A percentile compares a stretch with the other conserved stretches of the same genome.
These are phyloP conservation scores for Mus pahari DNA, from an alignment of 2,113 vertebrate genomes.

Conservation along the genomic window DNA sequence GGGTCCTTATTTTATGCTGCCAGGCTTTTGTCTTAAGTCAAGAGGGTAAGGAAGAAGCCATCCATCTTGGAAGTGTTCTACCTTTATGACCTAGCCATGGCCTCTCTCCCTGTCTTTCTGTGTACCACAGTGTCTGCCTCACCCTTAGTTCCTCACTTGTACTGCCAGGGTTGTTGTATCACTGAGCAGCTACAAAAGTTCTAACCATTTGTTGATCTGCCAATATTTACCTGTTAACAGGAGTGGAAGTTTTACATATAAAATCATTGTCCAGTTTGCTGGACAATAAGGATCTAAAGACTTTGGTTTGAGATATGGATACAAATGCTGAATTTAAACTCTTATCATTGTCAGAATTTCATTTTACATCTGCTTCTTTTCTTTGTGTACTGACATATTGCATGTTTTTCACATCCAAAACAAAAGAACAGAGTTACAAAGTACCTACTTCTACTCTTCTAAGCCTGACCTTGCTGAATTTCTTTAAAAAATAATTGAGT, in stretches of 20 bases:
- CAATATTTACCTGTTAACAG: not conserved
- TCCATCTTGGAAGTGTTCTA: not conserved
- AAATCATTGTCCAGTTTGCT: not conserved
- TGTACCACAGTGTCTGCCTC: not conserved
- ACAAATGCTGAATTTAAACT: not conserved
- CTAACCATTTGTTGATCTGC: not conserved
- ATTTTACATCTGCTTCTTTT: not conserved
- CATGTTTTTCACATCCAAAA: not conserved
- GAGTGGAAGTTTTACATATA: not conserved
- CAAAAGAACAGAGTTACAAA: not conserved
- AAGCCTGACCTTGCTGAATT: not conserved
- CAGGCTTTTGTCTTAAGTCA: not conserved
- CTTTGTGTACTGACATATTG: not conserved
- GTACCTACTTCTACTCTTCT: not conserved
- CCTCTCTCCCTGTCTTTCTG: not conserved
- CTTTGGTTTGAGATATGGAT: not conserved
- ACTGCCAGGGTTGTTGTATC: not conserved
- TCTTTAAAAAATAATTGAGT: not conserved
- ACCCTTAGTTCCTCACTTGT: not conserved
- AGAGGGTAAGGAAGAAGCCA: not conserved
- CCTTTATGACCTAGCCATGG: not conserved
- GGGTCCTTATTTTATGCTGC: not conserved
- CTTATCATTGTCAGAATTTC: not conserved
- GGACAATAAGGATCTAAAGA: not conserved
- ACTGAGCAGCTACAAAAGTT: not conserved